Evolutionary conservation across 1,140 invertebrate species (phyloP).

Genomic region (Brachionus sp.): DNA sequence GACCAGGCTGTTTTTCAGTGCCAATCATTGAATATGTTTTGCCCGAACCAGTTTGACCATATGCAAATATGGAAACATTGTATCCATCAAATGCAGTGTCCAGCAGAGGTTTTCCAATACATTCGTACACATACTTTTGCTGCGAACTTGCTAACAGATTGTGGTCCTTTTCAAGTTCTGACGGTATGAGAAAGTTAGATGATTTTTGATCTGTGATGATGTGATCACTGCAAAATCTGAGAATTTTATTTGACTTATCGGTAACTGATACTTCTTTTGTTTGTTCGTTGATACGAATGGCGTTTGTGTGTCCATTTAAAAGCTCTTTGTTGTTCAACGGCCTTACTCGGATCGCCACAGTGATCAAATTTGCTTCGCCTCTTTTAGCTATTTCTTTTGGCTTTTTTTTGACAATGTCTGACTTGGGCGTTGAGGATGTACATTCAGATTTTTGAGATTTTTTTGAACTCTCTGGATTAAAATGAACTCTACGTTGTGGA

Average conservation of each 20-base stretch:
- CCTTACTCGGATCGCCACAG: conserved; percentile 55
- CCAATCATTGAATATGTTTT: conserved; percentile 91
- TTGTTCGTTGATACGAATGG: background rate
- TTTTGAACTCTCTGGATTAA: background rate
- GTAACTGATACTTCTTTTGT: background rate
- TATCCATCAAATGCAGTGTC: conserved; percentile 59
- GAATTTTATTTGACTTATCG: background rate
- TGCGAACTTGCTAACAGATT: background rate
- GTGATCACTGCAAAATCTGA: conserved; percentile 24
- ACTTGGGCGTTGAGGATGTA: background rate
- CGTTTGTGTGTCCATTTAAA: background rate
- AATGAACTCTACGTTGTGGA: background rate
- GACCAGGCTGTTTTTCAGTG: conserved; percentile 57
- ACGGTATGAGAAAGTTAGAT: background rate
- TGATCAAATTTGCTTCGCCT: conserved; percentile 48
- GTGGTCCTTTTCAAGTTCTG: background rate
- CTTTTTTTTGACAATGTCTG: background rate
- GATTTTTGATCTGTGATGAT: conserved; percentile 18
- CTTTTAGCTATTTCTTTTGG: background rate
- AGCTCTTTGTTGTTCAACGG: conserved; percentile 49
- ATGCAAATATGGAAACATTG: conserved; percentile 73
- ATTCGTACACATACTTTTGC: conserved; percentile 55
- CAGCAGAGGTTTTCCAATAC: conserved; percentile 55
- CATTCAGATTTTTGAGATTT: background rate
- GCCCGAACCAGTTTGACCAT: conserved; percentile 92